phyloP scores from a whole-genome alignment of 2,888 invertebrate genomes.

The Falcaria lacertinaria region DNA sequence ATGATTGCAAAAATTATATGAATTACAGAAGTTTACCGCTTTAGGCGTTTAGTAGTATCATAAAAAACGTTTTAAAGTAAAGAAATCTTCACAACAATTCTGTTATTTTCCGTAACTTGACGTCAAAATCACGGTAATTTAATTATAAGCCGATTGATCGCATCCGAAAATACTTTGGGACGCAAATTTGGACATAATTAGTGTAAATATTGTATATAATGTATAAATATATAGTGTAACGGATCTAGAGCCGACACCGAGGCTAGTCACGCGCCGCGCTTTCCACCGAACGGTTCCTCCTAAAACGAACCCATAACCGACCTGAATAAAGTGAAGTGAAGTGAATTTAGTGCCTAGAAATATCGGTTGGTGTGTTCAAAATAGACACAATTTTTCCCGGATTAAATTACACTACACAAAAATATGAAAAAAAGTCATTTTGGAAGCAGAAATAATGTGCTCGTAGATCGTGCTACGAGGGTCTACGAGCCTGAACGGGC shows the following conservation, averaged over 20 bases:
- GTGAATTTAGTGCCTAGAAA: slow-evolving; percentile 42
- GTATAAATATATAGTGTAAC: slow-evolving; percentile 55
- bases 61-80: too few species aligned
- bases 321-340: slow-evolving; percentile 53
- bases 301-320: slow-evolving; percentile 39
- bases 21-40: too few species aligned
- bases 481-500: slow-evolving; percentile 35
- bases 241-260: slow-evolving; percentile 29
- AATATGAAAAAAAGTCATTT: slow-evolving; percentile 21
- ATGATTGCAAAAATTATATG: too few species aligned
- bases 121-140: slow-evolving; percentile 27
- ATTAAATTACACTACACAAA: not conserved
- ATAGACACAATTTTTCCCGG: slow-evolving; percentile 6
- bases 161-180: slow-evolving; percentile 3
- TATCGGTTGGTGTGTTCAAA: slow-evolving; percentile 2
- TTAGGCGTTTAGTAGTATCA: too few species aligned
- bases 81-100: too few species aligned
- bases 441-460: slow-evolving; percentile 20
- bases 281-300: slow-evolving; percentile 51
- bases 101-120: too few species aligned
- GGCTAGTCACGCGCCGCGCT: slow-evolving; percentile 57
- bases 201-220: slow-evolving; percentile 36
- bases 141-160: slow-evolving; percentile 32
- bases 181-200: slow-evolving; percentile 47
- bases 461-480: slow-evolving; percentile 39